phyloP scores from a whole-genome alignment of 2,888 invertebrate genomes.

The Cataglyphis rosenhaueri region DNA sequence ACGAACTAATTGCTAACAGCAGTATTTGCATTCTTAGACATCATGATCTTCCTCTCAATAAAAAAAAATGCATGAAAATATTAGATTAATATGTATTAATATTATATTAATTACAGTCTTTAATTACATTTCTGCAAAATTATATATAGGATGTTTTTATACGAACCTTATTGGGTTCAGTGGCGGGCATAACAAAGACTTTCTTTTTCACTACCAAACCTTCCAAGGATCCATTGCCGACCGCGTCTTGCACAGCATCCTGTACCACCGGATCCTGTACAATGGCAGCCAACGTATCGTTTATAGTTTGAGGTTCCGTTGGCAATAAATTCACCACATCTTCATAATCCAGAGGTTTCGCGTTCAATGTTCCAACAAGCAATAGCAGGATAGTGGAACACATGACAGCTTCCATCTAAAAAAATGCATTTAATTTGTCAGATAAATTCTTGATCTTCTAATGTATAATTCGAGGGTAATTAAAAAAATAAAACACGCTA shows the following conservation, averaged over 20 bases:
- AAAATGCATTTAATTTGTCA: neutral
- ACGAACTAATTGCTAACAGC: constrained; percentile 6
- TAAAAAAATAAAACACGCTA: neutral
- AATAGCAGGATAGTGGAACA: constrained; percentile 42
- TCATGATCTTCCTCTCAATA: neutral
- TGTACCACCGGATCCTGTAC: constrained; percentile 75
- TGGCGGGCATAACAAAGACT: constrained; percentile 69
- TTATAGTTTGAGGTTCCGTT: constrained; percentile 66
- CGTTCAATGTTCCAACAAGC: neutral
- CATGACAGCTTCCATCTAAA: constrained; percentile 35
- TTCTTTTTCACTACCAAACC: constrained; percentile 75
- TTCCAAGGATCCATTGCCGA: constrained; percentile 72
- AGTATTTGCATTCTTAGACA: neutral
- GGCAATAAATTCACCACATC: constrained; percentile 68
- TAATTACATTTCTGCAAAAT: neutral
- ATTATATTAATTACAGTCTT: neutral
- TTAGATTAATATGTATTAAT: constrained; percentile 8
- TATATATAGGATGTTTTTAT: neutral
- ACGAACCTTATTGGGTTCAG: constrained; percentile 67
- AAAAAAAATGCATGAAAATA: neutral
- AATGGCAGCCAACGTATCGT: constrained; percentile 73
- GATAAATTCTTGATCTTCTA: neutral
- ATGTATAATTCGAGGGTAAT: neutral
- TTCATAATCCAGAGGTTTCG: constrained; percentile 62
- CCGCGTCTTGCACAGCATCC: constrained; percentile 70